Evolutionary conservation across 2,113 vertebrate species (phyloP).

Genomic region (Abramis brama): DNA sequence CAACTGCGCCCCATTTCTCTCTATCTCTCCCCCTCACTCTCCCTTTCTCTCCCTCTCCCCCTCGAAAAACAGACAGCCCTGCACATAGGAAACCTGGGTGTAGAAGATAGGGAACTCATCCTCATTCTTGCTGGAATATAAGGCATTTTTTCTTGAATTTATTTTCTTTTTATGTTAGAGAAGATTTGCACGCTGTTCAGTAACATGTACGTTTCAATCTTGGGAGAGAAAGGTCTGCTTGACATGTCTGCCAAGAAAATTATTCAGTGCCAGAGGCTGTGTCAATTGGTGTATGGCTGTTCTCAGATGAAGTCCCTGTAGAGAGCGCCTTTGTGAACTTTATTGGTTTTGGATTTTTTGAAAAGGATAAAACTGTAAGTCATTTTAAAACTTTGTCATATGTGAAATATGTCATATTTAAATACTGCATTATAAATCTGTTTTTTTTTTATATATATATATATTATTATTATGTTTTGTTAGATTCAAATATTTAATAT

Average conservation of each 20-base stretch:
- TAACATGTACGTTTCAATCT: constrained; percentile 43
- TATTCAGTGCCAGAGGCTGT: constrained; percentile 40
- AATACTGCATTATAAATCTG: background rate
- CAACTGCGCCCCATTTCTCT: constrained; percentile 54
- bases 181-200: constrained; percentile 47
- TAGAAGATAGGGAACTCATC: constrained; percentile 54
- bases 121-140: constrained; percentile 51
- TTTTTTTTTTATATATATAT: background rate
- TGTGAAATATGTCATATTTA: background rate
- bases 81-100: constrained; percentile 49
- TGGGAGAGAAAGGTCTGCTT: constrained; percentile 48
- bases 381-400: constrained; percentile 22
- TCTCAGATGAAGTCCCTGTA: constrained; percentile 38
- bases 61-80: constrained; percentile 55
- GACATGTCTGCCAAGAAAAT: constrained; percentile 53
- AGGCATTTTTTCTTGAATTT: constrained; percentile 19
- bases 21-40: constrained; percentile 25
- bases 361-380: constrained; percentile 42
- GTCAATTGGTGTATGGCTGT: constrained; percentile 43
- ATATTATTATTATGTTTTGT: background rate
- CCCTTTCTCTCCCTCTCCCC: constrained; percentile 50
- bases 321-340: constrained; percentile 37
- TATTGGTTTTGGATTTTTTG: constrained; percentile 23
- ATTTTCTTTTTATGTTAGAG: constrained; percentile 17
- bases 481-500: background rate